phyloP scores from a whole-genome alignment of 2,888 invertebrate species.

The Polyploca ridens region DNA sequence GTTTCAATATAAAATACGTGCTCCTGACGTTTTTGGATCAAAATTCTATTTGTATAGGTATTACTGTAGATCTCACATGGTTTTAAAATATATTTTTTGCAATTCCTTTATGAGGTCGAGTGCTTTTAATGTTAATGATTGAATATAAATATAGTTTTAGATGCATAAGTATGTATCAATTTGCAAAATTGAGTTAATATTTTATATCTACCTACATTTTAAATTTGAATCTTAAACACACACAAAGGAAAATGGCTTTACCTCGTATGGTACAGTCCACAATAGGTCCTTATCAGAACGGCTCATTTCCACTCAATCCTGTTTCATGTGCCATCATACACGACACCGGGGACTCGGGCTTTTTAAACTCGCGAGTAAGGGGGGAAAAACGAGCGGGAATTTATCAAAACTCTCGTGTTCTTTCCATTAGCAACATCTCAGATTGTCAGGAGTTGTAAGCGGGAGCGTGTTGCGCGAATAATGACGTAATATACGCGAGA shows the following conservation, averaged over 20 bases:
- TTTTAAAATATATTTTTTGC: neutral
- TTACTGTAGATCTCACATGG: neutral
- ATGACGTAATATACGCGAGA: conserved; percentile 72
- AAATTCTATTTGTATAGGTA: conserved; percentile 8
- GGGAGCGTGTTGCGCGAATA: conserved; percentile 66
- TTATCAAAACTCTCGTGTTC: conserved; percentile 78
- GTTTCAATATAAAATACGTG: conserved; percentile 40
- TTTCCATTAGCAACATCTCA: conserved; percentile 79
- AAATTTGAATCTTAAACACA: conserved; percentile 16
- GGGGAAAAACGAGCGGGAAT: conserved; percentile 63
- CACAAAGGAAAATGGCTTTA: conserved; percentile 29
- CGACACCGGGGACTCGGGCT: conserved; percentile 47
- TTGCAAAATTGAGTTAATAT: no score
- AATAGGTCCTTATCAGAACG: conserved; percentile 64
- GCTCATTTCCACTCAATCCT: conserved; percentile 75
- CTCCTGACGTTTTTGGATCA: conserved; percentile 27
- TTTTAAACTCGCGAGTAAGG: conserved; percentile 57
- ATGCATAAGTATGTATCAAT: no score
- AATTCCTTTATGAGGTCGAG: neutral
- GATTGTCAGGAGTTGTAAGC: conserved; percentile 68
- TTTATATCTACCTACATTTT: neutral
- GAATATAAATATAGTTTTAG: no score
- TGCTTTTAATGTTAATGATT: no score
- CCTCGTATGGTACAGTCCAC: conserved; percentile 36
- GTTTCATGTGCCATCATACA: conserved; percentile 60